Conservation (phyloP, 2,888 invertebrate species). For the Xestia sexstrigata region DNA sequence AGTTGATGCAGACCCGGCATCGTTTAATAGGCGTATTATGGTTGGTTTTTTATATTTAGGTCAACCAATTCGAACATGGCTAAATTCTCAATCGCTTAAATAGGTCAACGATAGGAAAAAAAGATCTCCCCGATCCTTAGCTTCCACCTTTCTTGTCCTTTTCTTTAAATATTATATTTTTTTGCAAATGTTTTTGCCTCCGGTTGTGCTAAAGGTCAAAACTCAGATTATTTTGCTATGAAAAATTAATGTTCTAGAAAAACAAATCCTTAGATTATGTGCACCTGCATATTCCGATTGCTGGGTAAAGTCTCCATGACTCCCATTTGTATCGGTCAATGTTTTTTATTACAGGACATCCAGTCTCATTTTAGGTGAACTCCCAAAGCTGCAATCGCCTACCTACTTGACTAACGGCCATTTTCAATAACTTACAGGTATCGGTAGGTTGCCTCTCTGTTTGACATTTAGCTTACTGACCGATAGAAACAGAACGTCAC, state of each 20-base stretch:
- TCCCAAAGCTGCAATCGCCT: no score
- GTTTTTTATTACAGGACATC: background rate
- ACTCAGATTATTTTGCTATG: background rate
- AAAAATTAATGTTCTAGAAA: background rate
- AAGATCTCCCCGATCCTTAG: no score
- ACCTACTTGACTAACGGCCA: no score
- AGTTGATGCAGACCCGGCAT: background rate
- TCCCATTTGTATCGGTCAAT: background rate
- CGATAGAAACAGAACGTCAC: no score
- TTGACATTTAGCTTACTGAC: no score
- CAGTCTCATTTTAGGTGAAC: no score
- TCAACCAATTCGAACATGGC: background rate
- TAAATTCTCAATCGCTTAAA: background rate
- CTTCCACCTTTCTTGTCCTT: background rate
- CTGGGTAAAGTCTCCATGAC: background rate
- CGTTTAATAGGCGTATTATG: background rate
- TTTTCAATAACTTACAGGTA: no score
- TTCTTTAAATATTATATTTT: background rate
- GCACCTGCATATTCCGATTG: background rate
- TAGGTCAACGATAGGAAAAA: conserved; percentile 1
- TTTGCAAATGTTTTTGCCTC: background rate
- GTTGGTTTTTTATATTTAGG: background rate
- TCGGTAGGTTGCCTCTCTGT: no score
- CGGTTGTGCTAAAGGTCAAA: background rate
- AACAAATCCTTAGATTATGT: background rate